Evolutionary conservation across 1,140 invertebrate genomes (phyloP).

Genomic region (Saccostrea echinata): DNA sequence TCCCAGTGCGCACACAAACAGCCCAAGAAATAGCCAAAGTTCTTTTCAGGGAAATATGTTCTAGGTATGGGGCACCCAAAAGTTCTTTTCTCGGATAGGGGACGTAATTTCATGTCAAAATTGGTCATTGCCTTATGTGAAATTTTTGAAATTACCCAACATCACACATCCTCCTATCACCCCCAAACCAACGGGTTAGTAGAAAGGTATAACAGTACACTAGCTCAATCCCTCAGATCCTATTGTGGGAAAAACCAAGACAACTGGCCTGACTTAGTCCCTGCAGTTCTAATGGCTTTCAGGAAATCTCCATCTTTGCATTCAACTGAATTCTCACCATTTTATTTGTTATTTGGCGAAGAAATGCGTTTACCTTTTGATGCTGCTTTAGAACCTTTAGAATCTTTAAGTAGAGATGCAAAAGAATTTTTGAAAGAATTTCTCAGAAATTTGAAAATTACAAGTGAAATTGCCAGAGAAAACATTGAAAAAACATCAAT

Average conservation of each 20-base stretch:
- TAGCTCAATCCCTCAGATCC: slow-evolving; percentile 42
- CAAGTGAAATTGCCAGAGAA: no score
- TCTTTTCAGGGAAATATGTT: slow-evolving; percentile 61
- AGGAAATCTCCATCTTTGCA: slow-evolving; percentile 52
- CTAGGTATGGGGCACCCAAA: slow-evolving; percentile 53
- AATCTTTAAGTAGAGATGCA: slow-evolving; percentile 40
- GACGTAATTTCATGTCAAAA: slow-evolving; percentile 57
- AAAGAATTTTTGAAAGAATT: slow-evolving; percentile 46
- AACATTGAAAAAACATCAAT: no score
- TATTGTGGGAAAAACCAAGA: slow-evolving; percentile 40
- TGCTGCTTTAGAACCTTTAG: slow-evolving; percentile 48
- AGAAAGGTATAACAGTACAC: slow-evolving; percentile 40
- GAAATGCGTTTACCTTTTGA: slow-evolving; percentile 58
- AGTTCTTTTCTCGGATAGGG: slow-evolving; percentile 56
- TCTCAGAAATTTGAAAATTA: no score
- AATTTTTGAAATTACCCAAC: slow-evolving; percentile 55
- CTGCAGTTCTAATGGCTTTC: slow-evolving; percentile 53
- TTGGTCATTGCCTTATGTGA: slow-evolving; percentile 63
- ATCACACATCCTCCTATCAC: slow-evolving; percentile 49
- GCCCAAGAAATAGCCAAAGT: slow-evolving; percentile 49
- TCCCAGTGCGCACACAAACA: slow-evolving; percentile 49
- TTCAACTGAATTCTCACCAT: slow-evolving; percentile 53
- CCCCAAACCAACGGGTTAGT: slow-evolving; percentile 45
- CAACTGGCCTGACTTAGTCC: slow-evolving; percentile 54
- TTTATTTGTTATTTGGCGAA: slow-evolving; percentile 50